Conservation (phyloP, 2,888 invertebrate genomes). For the Oscheius myriophilus region DNA sequence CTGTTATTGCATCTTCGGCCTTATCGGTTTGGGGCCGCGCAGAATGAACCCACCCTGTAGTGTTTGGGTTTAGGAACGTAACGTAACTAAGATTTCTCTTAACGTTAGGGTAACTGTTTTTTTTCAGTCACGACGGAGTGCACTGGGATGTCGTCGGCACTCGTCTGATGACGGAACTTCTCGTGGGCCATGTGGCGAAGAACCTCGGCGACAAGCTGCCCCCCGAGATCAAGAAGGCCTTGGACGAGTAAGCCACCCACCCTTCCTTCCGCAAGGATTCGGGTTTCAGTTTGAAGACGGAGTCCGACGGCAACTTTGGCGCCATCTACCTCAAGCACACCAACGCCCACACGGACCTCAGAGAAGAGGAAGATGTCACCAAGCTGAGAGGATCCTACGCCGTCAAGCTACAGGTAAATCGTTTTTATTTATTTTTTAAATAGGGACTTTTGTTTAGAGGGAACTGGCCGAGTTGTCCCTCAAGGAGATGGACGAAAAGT, state of each 20-base stretch:
- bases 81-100: too few species aligned
- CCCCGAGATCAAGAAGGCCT: slow-evolving; percentile 5
- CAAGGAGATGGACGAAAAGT: background rate
- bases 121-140: slow-evolving; percentile 46
- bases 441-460: background rate
- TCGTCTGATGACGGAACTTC: slow-evolving; percentile 44
- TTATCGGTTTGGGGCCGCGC: too few species aligned
- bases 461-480: background rate
- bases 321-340: too few species aligned
- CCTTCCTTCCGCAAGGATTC: background rate
- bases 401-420: slow-evolving; percentile 6
- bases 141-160: slow-evolving; percentile 39
- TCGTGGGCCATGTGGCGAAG: slow-evolving; percentile 39
- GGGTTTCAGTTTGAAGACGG: too few species aligned
- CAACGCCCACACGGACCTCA: too few species aligned
- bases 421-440: background rate
- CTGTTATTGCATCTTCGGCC: too few species aligned
- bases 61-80: too few species aligned
- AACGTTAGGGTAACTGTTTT: too few species aligned
- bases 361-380: too few species aligned
- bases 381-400: background rate
- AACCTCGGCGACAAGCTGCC: slow-evolving; percentile 13
- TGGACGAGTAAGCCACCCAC: slow-evolving; percentile 13
- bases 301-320: too few species aligned
- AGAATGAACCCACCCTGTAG: too few species aligned